Base-by-base conservation (phyloP, 1,140 invertebrate genomes). In the Cherax destructor region DNA sequence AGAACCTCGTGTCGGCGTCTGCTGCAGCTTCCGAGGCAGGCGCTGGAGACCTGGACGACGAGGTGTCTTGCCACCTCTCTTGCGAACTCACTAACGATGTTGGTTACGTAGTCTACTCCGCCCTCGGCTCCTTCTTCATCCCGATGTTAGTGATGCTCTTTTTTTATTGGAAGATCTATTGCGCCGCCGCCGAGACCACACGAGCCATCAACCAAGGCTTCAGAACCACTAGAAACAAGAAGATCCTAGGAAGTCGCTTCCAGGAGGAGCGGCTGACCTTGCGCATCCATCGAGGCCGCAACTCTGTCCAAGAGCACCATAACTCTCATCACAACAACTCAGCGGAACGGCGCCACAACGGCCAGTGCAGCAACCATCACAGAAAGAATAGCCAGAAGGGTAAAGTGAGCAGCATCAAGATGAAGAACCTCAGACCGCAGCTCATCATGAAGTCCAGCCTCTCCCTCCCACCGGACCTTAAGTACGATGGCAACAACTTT, bases 61-160 rank as follows among this genome's bases (percentile, higher is more conserved):
- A 87, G 10, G 59, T 65, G 3, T 83, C 96, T 4, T 98, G 97
- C 93, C 96, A 96, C 2, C 97, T 97, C 96, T 97, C 97, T 81
- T 99, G 98, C 94, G 97, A 98, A 94, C 95, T 99, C 41, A 99
- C 97, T 91, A 98, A 98, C 94, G 98, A 98, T 93, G 96, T 97
- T 83, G 97, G 97, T 41, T 97, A 96, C 93, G 96, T 97, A 9
- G 94, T 97, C 56, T 98, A 98, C 95, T 98, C 98, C 6, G 98
- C 98, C 3, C 96, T 99, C 47, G 98, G 98, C 11, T 99, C 98
- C 83, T 99, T 99, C 96, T 99, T 98, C 94, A 97, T 99, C 93
- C 98, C 99, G 16, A 98, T 98, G 96, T 96, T 98, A 93, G 97
- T 99, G 61, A 99, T 99, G 97, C 95, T 99, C 83, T 99, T 99